phyloP scores from a whole-genome alignment of 2,797 vertebrate genomes.

The Anolis apletophallus region DNA sequence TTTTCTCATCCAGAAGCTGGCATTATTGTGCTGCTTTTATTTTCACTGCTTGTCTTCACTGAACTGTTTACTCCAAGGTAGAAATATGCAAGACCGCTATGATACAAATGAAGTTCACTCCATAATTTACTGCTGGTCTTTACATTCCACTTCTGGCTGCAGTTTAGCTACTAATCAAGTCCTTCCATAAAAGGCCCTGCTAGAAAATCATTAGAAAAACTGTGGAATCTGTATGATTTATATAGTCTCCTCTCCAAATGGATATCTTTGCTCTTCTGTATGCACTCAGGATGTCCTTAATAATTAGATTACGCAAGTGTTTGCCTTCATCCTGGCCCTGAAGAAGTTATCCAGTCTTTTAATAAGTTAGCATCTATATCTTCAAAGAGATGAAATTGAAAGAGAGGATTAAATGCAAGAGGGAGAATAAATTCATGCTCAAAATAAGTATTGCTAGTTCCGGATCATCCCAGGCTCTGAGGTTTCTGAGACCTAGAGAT shows the following conservation, averaged over 20 bases:
- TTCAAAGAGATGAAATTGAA: background rate
- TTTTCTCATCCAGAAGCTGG: slow-evolving; percentile 17
- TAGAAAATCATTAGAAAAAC: slow-evolving; percentile 24
- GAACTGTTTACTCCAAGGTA: slow-evolving; percentile 15
- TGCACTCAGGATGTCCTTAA: accelerated
- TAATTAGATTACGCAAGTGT: background rate
- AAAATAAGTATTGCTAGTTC: too few species aligned
- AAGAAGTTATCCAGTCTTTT: background rate
- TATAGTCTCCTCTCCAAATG: slow-evolving; percentile 19
- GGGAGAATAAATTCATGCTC: background rate
- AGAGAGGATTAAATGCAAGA: background rate
- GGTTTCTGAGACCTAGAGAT: too few species aligned
- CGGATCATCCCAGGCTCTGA: too few species aligned
- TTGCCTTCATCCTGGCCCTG: background rate
- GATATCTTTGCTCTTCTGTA: background rate
- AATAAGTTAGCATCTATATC: background rate
- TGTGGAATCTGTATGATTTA: background rate
- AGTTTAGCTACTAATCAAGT: slow-evolving; percentile 11
- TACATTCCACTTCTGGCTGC: slow-evolving; percentile 28
- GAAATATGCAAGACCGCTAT: slow-evolving; percentile 3
- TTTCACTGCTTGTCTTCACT: slow-evolving; percentile 6
- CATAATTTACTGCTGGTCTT: slow-evolving; percentile 17
- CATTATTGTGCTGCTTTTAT: background rate
- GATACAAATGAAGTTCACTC: background rate
- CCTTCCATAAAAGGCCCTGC: slow-evolving; percentile 24